Evolutionary conservation across 1,140 invertebrate species (phyloP).

Genomic region (Apis dorsata): DNA sequence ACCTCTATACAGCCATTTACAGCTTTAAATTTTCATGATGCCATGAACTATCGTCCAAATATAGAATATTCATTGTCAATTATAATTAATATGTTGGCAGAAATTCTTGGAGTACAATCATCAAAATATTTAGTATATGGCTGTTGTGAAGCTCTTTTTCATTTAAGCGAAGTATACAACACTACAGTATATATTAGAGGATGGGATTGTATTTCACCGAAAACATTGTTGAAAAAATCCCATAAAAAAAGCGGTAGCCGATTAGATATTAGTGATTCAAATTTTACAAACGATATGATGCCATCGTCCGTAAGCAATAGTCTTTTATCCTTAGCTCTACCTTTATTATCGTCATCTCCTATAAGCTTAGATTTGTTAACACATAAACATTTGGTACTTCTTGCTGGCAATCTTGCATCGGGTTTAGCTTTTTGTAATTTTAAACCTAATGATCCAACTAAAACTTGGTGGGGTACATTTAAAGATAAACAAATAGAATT

Average conservation of each 20-base stretch:
- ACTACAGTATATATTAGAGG: constrained; percentile 79
- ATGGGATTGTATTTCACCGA: constrained; percentile 79
- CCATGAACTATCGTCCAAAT: constrained; percentile 23
- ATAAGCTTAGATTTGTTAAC: constrained; percentile 83
- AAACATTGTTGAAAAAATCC: constrained; percentile 57
- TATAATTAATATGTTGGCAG: constrained; percentile 64
- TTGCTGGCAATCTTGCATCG: constrained; percentile 85
- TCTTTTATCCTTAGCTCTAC: constrained; percentile 78
- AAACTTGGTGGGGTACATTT: constrained; percentile 83
- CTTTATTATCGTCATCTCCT: constrained; percentile 82
- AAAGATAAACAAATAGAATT: constrained; percentile 82
- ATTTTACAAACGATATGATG: constrained; percentile 62
- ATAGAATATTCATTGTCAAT: constrained; percentile 58
- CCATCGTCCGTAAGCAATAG: constrained; percentile 70
- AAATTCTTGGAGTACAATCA: constrained; percentile 70
- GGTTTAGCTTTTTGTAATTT: constrained; percentile 79
- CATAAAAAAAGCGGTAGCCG: constrained; percentile 63
- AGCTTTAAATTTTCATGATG: constrained; percentile 38
- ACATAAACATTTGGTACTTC: constrained; percentile 83
- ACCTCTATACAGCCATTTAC: constrained; percentile 69
- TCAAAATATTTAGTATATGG: constrained; percentile 79
- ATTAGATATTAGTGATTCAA: constrained; percentile 60
- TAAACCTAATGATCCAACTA: constrained; percentile 60
- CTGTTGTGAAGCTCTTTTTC: constrained; percentile 80
- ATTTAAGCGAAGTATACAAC: constrained; percentile 78